phyloP scores from a whole-genome alignment of 2,888 invertebrate species.

The Ethmia dodecea region DNA sequence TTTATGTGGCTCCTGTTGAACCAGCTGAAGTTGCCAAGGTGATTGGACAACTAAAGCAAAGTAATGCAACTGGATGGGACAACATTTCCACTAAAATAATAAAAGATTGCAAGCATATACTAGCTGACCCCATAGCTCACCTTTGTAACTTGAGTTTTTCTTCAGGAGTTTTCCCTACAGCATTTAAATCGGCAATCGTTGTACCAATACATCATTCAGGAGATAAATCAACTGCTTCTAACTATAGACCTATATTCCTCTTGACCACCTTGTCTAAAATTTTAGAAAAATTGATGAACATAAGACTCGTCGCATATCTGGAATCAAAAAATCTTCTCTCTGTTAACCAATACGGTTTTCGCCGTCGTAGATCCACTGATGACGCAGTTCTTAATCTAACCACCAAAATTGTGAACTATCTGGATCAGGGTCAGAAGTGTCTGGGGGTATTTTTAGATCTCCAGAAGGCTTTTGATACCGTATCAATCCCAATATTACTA shows the following conservation, averaged over 20 bases:
- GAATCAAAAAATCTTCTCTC: not conserved
- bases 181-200: not conserved
- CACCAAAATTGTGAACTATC: not conserved
- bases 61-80: not conserved
- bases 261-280: not conserved
- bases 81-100: not conserved
- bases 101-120: not conserved
- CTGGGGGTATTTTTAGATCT: slow-evolving; percentile 3
- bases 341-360: slow-evolving; percentile 8
- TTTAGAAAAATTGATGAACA: not conserved
- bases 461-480: slow-evolving; percentile 5
- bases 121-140: not conserved
- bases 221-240: not conserved
- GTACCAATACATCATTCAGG: not conserved
- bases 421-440: slow-evolving; percentile 1
- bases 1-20: not conserved
- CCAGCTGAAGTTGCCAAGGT: not conserved
- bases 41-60: not conserved
- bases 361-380: slow-evolving; percentile 4
- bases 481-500: slow-evolving; percentile 1
- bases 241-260: not conserved
- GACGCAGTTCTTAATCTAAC: slow-evolving; percentile 4
- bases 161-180: not conserved
- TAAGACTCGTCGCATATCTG: not conserved
- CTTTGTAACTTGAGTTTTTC: not conserved